Base-by-base conservation (phyloP, 2,113 vertebrate genomes). In the Cathartes aura region DNA sequence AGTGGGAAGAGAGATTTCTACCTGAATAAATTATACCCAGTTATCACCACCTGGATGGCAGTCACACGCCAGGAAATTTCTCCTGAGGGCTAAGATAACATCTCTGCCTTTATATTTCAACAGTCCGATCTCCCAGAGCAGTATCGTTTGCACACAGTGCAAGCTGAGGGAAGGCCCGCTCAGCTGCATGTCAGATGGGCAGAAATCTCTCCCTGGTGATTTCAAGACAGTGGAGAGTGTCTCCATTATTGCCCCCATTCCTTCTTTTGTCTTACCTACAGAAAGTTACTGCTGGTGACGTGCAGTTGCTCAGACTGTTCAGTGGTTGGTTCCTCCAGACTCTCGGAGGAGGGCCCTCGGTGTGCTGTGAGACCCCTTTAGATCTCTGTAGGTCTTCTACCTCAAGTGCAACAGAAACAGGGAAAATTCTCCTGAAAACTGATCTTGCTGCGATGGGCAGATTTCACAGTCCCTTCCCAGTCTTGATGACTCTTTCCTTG, bases 1-100 rank as follows among this genome's bases (percentile, higher is more conserved):
- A 83, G 86, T 95, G 79, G 92, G 91, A 85, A 82, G 85, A 82
- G 53, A 62, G 58, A 90, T 96, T 92, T 90, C 79, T 96, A 88
- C 71, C 66, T 68, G 60, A 60, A 96, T 93, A 93, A 96, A 96
- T 96, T 52, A 88, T 60, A 56, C 40, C 56, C 58, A 4, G 7
- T 96, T 95, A 90, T 70, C 88, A 86, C 36, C 93, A 90, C 62
- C 81, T 79, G 60, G n/a, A 70, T 47, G 58, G 16, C 56, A 71
- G 82, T 71, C 70, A 71, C 42, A 66, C 0, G 0, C 48, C 83
- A 83, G 48, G 24, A 68, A 22, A n/a, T 52, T 60, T 82, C 53
- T 87, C 19, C 45, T 45, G 34, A 36, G 18, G 23, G 38, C 30
- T 88, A 43, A 53, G 43, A 73, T 66, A 48, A 71, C 40, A 56